These are phyloP conservation scores for Dasypogon diadema DNA, from an alignment of 2,888 invertebrate species.

Conservation along the genomic window DNA sequence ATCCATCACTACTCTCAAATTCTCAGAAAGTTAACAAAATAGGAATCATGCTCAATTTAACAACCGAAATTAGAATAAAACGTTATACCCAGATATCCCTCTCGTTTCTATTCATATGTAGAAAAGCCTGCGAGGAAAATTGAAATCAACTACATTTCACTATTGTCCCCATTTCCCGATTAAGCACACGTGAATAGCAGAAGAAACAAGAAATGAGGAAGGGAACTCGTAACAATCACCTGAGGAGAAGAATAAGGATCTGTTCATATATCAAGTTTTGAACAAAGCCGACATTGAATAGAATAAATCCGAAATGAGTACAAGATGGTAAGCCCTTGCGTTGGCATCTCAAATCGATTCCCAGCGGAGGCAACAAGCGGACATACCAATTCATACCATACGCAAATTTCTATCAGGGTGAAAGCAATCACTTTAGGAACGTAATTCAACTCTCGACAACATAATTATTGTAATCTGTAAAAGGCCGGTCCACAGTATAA, in stretches of 20 bases:
- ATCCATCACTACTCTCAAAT: not conserved
- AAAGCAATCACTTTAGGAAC: conserved; percentile 44
- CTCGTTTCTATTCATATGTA: conserved; percentile 51
- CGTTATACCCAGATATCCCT: conserved; percentile 12
- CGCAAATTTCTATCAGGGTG: conserved; percentile 48
- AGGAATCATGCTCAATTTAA: conserved; percentile 51
- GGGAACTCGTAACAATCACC: conserved; percentile 39
- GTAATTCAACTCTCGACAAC: conserved; percentile 32
- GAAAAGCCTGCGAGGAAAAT: conserved; percentile 49
- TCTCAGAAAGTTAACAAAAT: conserved; percentile 14
- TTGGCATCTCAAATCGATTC: conserved; percentile 50
- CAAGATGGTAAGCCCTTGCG: conserved; percentile 10
- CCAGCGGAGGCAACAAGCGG: conserved; percentile 8
- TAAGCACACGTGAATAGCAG: conserved; percentile 41
- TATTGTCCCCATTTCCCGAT: conserved; percentile 48
- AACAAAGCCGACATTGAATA: conserved; percentile 43
- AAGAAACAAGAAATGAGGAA: conserved; percentile 22
- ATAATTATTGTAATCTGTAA: conserved; percentile 53
- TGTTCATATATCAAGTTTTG: conserved; percentile 48
- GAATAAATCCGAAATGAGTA: conserved; percentile 46
- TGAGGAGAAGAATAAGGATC: conserved; percentile 39
- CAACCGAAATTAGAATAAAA: conserved; percentile 26
- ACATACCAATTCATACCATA: conserved; percentile 20
- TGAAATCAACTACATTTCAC: conserved; percentile 51
- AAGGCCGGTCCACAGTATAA: conserved; percentile 14